Evolutionary conservation across 2,113 vertebrate species (phyloP), one percentile per base, ranked within the genome.

Genomic region (Callopanchax toddi): DNA sequence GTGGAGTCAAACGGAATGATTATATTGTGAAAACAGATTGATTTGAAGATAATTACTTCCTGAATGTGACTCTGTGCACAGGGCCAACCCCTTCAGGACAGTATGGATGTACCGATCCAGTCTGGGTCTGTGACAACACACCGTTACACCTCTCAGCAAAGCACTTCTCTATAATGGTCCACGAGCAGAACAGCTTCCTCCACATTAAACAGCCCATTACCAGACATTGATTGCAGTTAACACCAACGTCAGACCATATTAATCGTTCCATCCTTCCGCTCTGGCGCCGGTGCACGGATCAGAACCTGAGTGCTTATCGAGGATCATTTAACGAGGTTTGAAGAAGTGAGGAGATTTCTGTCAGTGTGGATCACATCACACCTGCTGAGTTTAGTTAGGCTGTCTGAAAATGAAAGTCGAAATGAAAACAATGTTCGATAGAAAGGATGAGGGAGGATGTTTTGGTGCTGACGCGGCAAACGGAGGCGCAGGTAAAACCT

Each of bases 151-250:
- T 42, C 36, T 54, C 15, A 54, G 44, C 76, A 54, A 55, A 53
- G 70, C 45, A 54, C 66, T 60, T 60, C 36, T 60, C 54, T 42
- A 37, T 48, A 45, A n/a, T 74, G 60, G 51, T 58, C 61, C 23
- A 17, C 51, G 50, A 83, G 72, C 36, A 46, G 49, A 77, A 54
- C 29, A 1, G 62, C 71, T 78, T 71, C 76, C 70, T 71, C 65
- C 25, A 64, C 79, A 83, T 86, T 82, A 79, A 90, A 87, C 67
- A 84, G 76, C 57, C 76, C 76, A 89, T 89, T 86, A 86, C 77
- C 48, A 79, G 71, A 84, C 77, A 87, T 84, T 86, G 85, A 91
- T 89, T 87, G 75, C 69, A 79, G 82, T 85, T 86, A 86, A 86
- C 82, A 78, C 83, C 48, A 12, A 78, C 6, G 71, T 71, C 81